Base-by-base conservation (phyloP, 2,888 invertebrate genomes). In the Drosophila neutralis region DNA sequence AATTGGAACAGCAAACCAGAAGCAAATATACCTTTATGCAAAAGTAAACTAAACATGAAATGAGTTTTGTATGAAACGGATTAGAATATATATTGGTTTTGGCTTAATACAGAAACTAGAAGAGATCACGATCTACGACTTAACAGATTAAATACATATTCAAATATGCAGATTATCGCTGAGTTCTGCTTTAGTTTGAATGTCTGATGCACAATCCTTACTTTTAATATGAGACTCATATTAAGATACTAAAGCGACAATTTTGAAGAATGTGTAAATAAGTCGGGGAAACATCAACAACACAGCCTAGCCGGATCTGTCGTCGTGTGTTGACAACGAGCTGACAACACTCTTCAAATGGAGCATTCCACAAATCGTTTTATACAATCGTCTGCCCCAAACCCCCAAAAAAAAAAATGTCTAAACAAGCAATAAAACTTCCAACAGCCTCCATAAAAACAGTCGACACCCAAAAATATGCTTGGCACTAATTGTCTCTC, bases 401-500 rank as follows among this genome's bases (percentile, higher is more conserved):
- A 15, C n/a, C 10, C 5, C 21, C 13, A 15, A 4, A 18, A 33
- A 15, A n/a, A 27, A 54, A 40, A 38, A 42, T 52, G 59, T 54
- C 80, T 65, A 80, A 79, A 80, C 80, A 76, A 83, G 67, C 82
- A 85, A 85, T 85, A 86, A 85, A 88, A 88, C 70, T 81, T 76
- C 73, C 68, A 61, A 77, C 73, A 80, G 66, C 66, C 70, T 66
- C 68, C 61, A 79, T 76, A 76, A 80, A 74, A 80, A 83, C 74
- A 88, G 73, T 81, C 79, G 68, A 78, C 73, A 74, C 78, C 73
- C 40, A 71, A 88, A 85, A 56, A 56, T 29, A 56, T 72, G 73
- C 83, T 82, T 68, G 77, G 61, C 72, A 83, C 83, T 85, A 86
- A 85, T 85, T 85, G 89, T 81, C 78, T 63, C 59, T 69, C 60